phyloP scores from a whole-genome alignment of 1,140 invertebrate genomes.

The Cepaea nemoralis region DNA sequence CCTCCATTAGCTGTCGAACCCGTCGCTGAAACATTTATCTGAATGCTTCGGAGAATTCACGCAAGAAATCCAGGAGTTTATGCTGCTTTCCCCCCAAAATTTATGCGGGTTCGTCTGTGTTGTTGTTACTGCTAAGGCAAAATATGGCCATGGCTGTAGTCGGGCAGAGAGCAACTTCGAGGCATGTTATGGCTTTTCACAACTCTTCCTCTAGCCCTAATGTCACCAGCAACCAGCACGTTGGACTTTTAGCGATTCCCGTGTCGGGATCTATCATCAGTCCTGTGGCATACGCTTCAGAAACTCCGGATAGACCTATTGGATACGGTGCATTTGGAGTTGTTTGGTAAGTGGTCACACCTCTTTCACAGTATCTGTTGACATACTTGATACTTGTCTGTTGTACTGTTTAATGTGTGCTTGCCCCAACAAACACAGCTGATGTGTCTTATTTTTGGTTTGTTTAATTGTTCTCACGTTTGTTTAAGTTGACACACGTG shows the following conservation, averaged over 20 bases:
- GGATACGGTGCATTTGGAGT: constrained; percentile 99
- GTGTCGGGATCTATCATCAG: constrained; percentile 66
- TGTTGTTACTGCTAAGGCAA: constrained; percentile 22
- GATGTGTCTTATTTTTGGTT: neutral
- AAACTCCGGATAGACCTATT: constrained; percentile 93
- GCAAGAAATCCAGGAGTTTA: constrained; percentile 47
- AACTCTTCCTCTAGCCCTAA: constrained; percentile 52
- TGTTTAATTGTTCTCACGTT: too few relatives aligned
- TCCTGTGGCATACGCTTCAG: constrained; percentile 58
- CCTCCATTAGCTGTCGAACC: constrained; percentile 42
- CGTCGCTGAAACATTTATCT: constrained; percentile 48
- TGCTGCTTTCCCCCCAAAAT: constrained; percentile 52
- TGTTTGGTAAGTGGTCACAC: constrained; percentile 88
- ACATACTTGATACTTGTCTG: too few relatives aligned
- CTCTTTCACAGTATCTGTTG: neutral
- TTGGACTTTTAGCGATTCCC: constrained; percentile 57
- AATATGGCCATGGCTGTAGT: constrained; percentile 72
- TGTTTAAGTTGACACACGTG: too few relatives aligned
- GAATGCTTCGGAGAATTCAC: constrained; percentile 50
- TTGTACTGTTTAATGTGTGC: neutral
- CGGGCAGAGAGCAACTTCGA: constrained; percentile 66
- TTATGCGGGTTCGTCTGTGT: constrained; percentile 51
- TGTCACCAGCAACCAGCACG: constrained; percentile 52
- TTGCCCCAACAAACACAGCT: neutral
- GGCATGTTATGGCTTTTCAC: constrained; percentile 72